These are phyloP conservation scores for Crepidodera aurea DNA, from an alignment of 2,888 invertebrate genomes.

Conservation along the genomic window DNA sequence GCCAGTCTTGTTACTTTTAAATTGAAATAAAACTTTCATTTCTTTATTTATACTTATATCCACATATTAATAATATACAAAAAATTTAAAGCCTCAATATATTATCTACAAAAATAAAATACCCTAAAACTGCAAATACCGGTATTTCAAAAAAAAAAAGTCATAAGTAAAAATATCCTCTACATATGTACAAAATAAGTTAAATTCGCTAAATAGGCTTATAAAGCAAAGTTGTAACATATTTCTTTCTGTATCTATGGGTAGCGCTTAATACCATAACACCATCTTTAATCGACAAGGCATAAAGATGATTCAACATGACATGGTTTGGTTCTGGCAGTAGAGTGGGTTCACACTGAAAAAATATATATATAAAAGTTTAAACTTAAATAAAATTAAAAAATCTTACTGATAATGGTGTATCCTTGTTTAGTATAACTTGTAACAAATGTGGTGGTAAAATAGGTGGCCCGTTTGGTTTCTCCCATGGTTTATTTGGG, in stretches of 20 bases:
- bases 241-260: slow-evolving; percentile 98
- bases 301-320: slow-evolving; percentile 99
- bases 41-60: slow-evolving; percentile 17
- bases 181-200: slow-evolving; percentile 20
- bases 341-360: slow-evolving; percentile 96
- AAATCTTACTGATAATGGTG: slow-evolving; percentile 84
- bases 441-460: slow-evolving; percentile 97
- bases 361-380: slow-evolving; percentile 46
- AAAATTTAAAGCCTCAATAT: slow-evolving; percentile 15
- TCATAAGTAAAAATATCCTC: slow-evolving; percentile 13
- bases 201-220: slow-evolving; percentile 83
- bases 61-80: slow-evolving; percentile 22
- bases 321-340: slow-evolving; percentile 99
- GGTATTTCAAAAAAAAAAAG: slow-evolving; percentile 2
- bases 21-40: slow-evolving; percentile 4
- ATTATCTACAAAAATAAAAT: slow-evolving; percentile 28
- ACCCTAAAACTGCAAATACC: slow-evolving; percentile 12
- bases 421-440: slow-evolving; percentile 99
- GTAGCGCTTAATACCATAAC: slow-evolving; percentile 99
- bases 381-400: not conserved
- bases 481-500: slow-evolving; percentile 90
- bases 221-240: slow-evolving; percentile 97
- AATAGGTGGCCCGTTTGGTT: slow-evolving; percentile 93
- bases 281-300: slow-evolving; percentile 99
- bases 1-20: too few relatives aligned